phyloP scores from a whole-genome alignment of 2,797 vertebrate species.

The Astyanax mexicanus region DNA sequence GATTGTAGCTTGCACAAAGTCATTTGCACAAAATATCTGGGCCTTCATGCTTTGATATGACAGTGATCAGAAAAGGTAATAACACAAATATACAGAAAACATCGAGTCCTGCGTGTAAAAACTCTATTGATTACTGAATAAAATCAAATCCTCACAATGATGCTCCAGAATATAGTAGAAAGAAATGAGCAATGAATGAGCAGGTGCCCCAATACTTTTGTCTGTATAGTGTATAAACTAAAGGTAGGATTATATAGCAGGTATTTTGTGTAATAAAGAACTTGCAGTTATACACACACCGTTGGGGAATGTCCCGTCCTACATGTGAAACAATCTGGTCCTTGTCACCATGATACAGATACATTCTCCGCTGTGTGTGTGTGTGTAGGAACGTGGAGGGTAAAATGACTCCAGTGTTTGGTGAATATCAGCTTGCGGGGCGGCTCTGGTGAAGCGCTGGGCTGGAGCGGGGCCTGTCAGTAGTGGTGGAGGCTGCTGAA shows the following conservation, averaged over 20 bases:
- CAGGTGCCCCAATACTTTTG: no score
- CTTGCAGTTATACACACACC: background rate
- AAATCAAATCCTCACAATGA: no score
- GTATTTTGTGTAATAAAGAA: slow-evolving; percentile 2
- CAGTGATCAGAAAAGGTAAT: no score
- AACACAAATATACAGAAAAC: no score
- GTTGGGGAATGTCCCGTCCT: slow-evolving; percentile 37
- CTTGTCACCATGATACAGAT: slow-evolving; percentile 50
- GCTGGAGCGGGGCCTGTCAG: slow-evolving; percentile 73
- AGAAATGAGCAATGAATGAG: no score
- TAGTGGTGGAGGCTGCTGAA: slow-evolving; percentile 74
- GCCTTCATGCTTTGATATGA: no score
- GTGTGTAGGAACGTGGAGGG: slow-evolving; percentile 68
- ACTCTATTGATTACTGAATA: no score
- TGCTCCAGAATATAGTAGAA: no score
- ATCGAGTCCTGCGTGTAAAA: no score
- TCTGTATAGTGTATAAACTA: no score
- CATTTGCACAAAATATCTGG: no score
- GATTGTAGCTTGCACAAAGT: no score
- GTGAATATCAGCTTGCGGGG: slow-evolving; percentile 71
- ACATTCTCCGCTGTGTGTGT: slow-evolving; percentile 41
- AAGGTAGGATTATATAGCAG: background rate
- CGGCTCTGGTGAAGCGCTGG: slow-evolving; percentile 68
- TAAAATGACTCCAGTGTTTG: slow-evolving; percentile 79
- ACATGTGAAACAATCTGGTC: slow-evolving; percentile 43